These are phyloP conservation scores for Lissocephala sabroskyi DNA, from an alignment of 2,888 invertebrate genomes.

Conservation along the genomic window DNA sequence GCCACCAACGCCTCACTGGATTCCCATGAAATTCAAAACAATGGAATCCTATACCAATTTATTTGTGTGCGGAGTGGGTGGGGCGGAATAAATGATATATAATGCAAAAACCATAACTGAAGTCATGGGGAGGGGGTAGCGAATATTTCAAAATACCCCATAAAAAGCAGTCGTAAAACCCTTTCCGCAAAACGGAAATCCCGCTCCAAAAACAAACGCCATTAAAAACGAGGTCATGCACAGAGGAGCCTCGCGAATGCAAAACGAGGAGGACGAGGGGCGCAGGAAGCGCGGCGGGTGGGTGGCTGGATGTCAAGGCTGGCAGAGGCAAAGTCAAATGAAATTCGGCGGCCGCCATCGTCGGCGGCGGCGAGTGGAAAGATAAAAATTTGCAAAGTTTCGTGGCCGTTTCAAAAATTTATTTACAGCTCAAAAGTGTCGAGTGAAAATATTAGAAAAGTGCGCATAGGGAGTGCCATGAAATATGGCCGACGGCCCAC, in stretches of 20 bases:
- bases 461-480: conserved; percentile 52
- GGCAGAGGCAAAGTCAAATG: not conserved
- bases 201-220: conserved; percentile 64
- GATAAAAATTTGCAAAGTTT: conserved; percentile 42
- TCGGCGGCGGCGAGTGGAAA: conserved; percentile 29
- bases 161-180: conserved; percentile 63
- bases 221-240: conserved; percentile 61
- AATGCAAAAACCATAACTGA: not conserved
- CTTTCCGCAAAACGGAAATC: conserved; percentile 62
- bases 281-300: not conserved
- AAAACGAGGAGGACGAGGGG: conserved; percentile 1
- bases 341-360: not conserved
- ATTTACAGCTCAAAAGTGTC: not conserved
- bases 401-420: conserved; percentile 11
- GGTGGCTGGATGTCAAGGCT: not conserved
- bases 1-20: too few relatives aligned
- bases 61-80: conserved; percentile 52
- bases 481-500: conserved; percentile 53
- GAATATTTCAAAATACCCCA: conserved; percentile 35
- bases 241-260: conserved; percentile 8
- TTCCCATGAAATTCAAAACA: too few relatives aligned
- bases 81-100: conserved; percentile 52
- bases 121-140: conserved; percentile 16
- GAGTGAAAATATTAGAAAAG: conserved; percentile 36
- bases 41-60: conserved; percentile 33